Evolutionary conservation across 2,113 vertebrate species (phyloP).

Genomic region (Uria lomvia): DNA sequence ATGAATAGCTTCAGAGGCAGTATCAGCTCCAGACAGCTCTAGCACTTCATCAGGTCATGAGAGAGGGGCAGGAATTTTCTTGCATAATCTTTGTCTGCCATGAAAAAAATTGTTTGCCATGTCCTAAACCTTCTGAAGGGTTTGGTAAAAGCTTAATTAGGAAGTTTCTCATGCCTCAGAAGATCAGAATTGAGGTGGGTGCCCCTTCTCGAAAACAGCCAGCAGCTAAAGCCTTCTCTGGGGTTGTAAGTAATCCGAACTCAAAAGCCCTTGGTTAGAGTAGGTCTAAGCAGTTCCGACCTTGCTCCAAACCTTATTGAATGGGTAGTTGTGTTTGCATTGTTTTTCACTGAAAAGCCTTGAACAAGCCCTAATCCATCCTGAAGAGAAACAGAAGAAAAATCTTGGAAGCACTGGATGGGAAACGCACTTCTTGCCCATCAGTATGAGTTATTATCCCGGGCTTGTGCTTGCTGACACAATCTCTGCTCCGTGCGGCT

Average conservation of each 20-base stretch:
- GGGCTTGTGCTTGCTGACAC: not conserved
- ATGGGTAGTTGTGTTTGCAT: not conserved
- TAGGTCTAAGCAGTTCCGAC: not conserved
- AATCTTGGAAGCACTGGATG: not conserved
- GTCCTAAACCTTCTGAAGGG: not conserved
- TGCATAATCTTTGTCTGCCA: not conserved
- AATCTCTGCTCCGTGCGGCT: not conserved
- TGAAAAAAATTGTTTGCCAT: not conserved
- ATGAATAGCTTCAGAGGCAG: not conserved
- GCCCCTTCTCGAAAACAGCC: not conserved
- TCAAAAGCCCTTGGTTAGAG: not conserved
- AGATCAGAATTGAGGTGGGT: not conserved
- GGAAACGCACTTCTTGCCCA: not conserved
- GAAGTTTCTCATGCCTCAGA: not conserved
- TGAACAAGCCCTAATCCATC: not conserved
- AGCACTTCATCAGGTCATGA: not conserved
- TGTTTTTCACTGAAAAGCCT: not conserved
- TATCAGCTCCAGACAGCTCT: not conserved
- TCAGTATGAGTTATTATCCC: not conserved
- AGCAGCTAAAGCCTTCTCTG: not conserved
- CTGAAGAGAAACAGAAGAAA: not conserved
- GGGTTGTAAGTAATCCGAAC: not conserved
- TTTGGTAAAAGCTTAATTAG: not conserved
- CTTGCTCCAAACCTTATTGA: not conserved
- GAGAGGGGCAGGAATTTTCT: not conserved